A percentile compares a stretch with the other conserved stretches of the same genome.
Evolutionary conservation across 2,797 vertebrate species (phyloP).

Genomic region (Eulemur mongoz): DNA sequence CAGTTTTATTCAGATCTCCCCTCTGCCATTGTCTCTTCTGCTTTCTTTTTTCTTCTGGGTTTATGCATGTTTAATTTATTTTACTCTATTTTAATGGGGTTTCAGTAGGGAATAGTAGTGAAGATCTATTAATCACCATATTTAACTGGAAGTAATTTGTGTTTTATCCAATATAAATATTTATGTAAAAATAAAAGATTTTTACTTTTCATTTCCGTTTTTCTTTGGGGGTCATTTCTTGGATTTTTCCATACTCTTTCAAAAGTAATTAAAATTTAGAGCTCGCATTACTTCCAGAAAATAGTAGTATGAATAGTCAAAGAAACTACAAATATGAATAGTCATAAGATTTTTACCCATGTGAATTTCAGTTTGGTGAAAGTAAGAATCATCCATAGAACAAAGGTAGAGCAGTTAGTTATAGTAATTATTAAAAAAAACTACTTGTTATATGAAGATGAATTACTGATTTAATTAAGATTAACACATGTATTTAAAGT

Average conservation of each 20-base stretch:
- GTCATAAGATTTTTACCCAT: neutral
- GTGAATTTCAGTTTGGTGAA: slow-evolving; percentile 25
- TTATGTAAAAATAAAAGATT: slow-evolving; percentile 21
- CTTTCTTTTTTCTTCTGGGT: slow-evolving; percentile 4
- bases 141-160: slow-evolving; percentile 14
- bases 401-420: neutral
- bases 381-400: slow-evolving; percentile 9
- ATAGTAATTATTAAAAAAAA: slow-evolving; percentile 39
- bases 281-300: neutral
- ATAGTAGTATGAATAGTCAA: neutral
- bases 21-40: neutral
- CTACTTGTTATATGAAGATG: neutral
- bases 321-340: neutral
- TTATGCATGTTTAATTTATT: neutral
- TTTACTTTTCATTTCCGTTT: slow-evolving; percentile 8
- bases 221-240: slow-evolving; percentile 11
- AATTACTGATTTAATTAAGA: slow-evolving; percentile 58
- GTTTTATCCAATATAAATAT: neutral
- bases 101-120: neutral
- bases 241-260: neutral
- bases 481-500: slow-evolving; percentile 43
- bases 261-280: slow-evolving; percentile 23
- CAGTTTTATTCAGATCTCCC: neutral
- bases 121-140: neutral
- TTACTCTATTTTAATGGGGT: neutral